A percentile compares a stretch with the other conserved stretches of the same genome.
Conservation (phyloP, 2,113 vertebrate species). For the Pseudorasbora parva region DNA sequence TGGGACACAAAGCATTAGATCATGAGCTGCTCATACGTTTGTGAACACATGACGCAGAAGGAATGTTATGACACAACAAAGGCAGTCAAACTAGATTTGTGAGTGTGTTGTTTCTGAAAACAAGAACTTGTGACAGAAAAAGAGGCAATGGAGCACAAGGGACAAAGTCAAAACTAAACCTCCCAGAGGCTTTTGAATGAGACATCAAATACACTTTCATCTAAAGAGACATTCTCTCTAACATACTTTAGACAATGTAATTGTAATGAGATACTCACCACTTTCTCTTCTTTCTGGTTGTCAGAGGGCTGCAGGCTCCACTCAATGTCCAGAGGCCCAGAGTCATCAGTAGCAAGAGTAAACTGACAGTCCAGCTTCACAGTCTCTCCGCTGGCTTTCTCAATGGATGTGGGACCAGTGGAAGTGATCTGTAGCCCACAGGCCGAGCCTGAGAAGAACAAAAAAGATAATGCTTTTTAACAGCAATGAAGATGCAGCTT, state of each 20-base stretch:
- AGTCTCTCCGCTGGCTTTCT: conserved; percentile 76
- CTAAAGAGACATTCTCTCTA: neutral
- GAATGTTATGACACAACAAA: conserved; percentile 10
- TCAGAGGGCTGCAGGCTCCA: conserved; percentile 77
- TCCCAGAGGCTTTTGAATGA: conserved; percentile 26
- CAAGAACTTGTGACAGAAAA: conserved; percentile 16
- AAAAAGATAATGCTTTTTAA: neutral
- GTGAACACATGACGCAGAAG: neutral
- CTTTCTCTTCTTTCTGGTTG: conserved; percentile 78
- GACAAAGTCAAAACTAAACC: conserved; percentile 31
- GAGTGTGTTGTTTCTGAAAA: conserved; percentile 10
- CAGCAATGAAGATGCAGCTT: neutral
- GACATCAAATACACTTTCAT: conserved; percentile 13
- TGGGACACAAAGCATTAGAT: neutral
- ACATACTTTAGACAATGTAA: neutral
- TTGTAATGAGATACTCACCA: conserved; percentile 65
- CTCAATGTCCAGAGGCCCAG: conserved; percentile 79
- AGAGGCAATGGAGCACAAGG: neutral
- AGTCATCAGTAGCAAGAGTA: conserved; percentile 64
- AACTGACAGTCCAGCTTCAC: conserved; percentile 78
- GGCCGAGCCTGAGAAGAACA: conserved; percentile 62
- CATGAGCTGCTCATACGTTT: neutral
- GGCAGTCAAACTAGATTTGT: conserved; percentile 5
- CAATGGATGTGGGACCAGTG: conserved; percentile 58
- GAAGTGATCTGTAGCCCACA: conserved; percentile 71